Conservation (phyloP, 2,888 invertebrate genomes). For the Cheilosia pagana region DNA sequence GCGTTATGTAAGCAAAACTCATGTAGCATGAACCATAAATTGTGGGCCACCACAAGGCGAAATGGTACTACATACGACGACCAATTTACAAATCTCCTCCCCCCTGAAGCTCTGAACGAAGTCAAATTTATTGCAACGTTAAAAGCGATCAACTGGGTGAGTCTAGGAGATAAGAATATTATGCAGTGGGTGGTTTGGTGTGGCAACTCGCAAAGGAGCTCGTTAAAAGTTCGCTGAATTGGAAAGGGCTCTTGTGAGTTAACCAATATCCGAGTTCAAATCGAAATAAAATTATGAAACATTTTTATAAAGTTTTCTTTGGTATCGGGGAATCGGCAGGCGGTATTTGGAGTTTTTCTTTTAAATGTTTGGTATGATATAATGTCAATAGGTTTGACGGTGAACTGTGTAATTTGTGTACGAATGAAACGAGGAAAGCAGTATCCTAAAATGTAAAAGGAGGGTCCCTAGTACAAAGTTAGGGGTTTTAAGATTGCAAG, state of each 20-base stretch:
- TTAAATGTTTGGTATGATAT: no score
- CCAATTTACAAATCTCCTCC: constrained; percentile 48
- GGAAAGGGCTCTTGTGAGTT: constrained; percentile 44
- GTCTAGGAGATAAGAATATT: constrained; percentile 46
- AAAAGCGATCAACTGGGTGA: constrained; percentile 62
- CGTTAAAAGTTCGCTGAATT: constrained; percentile 35
- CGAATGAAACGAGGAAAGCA: no score
- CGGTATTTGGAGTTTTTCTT: no score
- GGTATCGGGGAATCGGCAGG: not conserved
- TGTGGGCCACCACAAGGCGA: constrained; percentile 46
- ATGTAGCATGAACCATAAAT: constrained; percentile 71
- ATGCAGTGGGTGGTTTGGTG: constrained; percentile 36
- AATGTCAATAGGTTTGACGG: no score
- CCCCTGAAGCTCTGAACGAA: constrained; percentile 32
- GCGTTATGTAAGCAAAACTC: constrained; percentile 66
- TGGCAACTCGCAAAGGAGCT: constrained; percentile 46
- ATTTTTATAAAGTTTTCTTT: not conserved
- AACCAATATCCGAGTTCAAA: not conserved
- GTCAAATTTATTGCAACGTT: constrained; percentile 60
- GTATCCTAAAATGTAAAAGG: no score
- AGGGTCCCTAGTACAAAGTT: no score
- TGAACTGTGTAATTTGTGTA: no score
- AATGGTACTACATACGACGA: constrained; percentile 31
- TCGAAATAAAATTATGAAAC: not conserved
- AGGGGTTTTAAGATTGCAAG: no score